Base-by-base conservation (phyloP, 35 echinoderm and acorn worm genomes). In the Chiridota heheva region DNA sequence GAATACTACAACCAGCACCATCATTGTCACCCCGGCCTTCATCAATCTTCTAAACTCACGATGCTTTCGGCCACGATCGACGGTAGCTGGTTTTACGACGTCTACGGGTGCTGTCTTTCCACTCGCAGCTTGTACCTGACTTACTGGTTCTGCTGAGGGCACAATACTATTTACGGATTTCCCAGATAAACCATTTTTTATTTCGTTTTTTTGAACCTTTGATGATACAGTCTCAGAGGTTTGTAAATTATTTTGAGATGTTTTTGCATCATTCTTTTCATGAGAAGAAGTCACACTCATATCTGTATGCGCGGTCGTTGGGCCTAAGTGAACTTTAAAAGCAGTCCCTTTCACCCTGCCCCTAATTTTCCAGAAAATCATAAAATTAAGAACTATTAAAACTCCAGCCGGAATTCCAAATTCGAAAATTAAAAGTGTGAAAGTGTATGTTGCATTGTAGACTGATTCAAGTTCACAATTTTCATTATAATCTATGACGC, bases 341-440 rank as follows among this genome's bases (percentile, higher is more conserved):
- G 43, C 32, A 25, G 62, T 18, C 22, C 75, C 75, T 78, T 78
- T 78, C 2, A 57, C 75, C 47, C 75, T 78, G 28, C 58, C 42
- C 4, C 75, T 49, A 78, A 78, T 78, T 40, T 61, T 36, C 75
- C 75, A 78, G 42, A 78, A 78, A 2, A 78, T 58, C 42, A 49
- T 3, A 25, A 62, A 26, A 40, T 78, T 78, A 15, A 78, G 53
- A 41, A 39, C 36, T 8, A 78, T 6, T 36, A 78, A 35, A 61
- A 78, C 42, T 1, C 26, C 29, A 4, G 62, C 42, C 18, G 75
- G 75, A 13, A 78, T 40, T 0, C 58, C 18, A 78, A 78, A 78
- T 33, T 78, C 75, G 0, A 78, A 12, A 40, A 78, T 60, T 1
- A 78, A 49, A 49, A 78, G 42, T 10, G 51, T 58, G 4, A 78